These are phyloP conservation scores for Caenorhabditis sinica DNA, from an alignment of 2,888 invertebrate genomes.

Conservation along the genomic window DNA sequence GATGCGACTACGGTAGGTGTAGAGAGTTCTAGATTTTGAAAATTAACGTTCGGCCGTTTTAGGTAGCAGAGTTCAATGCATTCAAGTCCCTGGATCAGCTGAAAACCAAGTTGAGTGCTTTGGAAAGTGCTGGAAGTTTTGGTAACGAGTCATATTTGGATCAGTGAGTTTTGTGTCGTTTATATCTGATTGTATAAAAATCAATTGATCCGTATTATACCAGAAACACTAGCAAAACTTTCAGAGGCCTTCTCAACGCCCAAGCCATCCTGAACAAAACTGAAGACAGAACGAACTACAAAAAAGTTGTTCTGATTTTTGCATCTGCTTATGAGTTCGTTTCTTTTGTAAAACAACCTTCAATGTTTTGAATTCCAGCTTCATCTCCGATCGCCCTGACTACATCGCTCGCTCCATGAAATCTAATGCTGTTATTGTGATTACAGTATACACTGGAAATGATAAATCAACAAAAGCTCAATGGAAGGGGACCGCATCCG, in stretches of 20 bases:
- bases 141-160: constrained; percentile 8
- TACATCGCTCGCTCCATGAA: background rate
- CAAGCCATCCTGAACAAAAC: background rate
- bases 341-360: background rate
- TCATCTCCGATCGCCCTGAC: background rate
- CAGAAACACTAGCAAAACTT: too few relatives aligned
- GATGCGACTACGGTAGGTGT: background rate
- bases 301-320: constrained; percentile 27
- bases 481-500: background rate
- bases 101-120: background rate
- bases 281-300: constrained; percentile 19
- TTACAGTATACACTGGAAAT: constrained; percentile 3
- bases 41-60: background rate
- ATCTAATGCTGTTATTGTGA: background rate
- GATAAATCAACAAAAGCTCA: background rate
- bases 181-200: background rate
- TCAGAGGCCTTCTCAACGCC: background rate
- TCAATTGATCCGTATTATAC: too few relatives aligned
- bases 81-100: background rate
- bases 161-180: background rate
- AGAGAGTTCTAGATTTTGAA: background rate
- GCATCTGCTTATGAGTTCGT: constrained; percentile 5
- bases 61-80: background rate
- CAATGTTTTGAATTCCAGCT: background rate
- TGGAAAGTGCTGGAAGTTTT: background rate